phyloP scores from a whole-genome alignment of 2,888 invertebrate species.

The Carterocephalus palaemon region DNA sequence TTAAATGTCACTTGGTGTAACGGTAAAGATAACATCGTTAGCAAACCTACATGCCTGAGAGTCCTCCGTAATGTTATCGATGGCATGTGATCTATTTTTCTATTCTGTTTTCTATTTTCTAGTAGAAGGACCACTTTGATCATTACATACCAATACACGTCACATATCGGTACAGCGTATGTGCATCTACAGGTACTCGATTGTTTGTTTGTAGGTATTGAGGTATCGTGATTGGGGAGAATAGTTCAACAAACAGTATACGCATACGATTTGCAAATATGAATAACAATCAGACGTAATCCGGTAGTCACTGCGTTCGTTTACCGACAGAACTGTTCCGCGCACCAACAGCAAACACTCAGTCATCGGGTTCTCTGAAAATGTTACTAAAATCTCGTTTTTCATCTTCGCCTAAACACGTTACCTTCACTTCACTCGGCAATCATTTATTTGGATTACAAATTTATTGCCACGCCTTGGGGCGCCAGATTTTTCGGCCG shows the following conservation, averaged over 20 bases:
- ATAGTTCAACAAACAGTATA: conserved; percentile 48
- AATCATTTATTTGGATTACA: conserved; percentile 13
- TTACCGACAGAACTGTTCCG: background rate
- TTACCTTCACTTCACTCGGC: conserved; percentile 15
- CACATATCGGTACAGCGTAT: conserved; percentile 35
- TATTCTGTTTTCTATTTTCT: no score
- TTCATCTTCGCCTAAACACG: conserved; percentile 4
- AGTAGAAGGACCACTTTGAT: no score
- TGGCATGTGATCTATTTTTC: no score
- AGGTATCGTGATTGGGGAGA: conserved; percentile 48
- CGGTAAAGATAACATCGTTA: no score
- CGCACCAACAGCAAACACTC: conserved; percentile 13
- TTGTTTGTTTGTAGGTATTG: conserved; percentile 38
- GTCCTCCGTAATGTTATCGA: no score
- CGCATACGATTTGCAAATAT: conserved; percentile 58
- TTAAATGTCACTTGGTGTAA: no score
- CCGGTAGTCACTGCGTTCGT: background rate
- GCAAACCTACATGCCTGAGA: no score
- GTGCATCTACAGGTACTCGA: conserved; percentile 30
- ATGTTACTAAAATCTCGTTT: conserved; percentile 7
- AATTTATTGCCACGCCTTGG: conserved; percentile 12
- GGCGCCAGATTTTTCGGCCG: conserved; percentile 1
- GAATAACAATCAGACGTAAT: conserved; percentile 43
- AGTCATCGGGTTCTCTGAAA: conserved; percentile 3
- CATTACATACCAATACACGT: conserved; percentile 1